phyloP scores from a whole-genome alignment of 2,797 vertebrate species.

The Dendrocincla fuliginosa region DNA sequence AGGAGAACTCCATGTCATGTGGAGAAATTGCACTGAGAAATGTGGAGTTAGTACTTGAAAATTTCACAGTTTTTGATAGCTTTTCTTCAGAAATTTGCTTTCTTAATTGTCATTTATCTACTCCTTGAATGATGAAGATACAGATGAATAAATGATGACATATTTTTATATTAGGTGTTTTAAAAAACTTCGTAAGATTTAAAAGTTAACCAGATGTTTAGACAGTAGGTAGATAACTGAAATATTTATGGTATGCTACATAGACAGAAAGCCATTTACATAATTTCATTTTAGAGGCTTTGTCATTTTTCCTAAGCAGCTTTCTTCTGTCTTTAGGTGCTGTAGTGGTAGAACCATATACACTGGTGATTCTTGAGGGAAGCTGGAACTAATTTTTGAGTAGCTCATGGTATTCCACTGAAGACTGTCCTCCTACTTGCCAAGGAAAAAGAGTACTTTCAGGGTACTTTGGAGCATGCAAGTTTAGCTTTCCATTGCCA shows the following conservation, averaged over 20 bases:
- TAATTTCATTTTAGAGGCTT: neutral
- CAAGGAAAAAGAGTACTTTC: neutral
- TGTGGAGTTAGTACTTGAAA: neutral
- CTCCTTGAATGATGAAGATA: neutral
- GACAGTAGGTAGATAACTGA: neutral
- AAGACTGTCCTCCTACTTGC: neutral
- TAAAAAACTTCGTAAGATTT: neutral
- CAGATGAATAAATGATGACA: neutral
- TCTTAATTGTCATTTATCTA: neutral
- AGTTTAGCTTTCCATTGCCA: neutral
- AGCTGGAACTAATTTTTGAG: neutral
- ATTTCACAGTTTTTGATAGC: neutral
- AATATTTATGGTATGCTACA: neutral
- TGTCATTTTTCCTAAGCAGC: neutral
- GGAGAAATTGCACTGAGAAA: neutral
- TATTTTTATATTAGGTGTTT: neutral
- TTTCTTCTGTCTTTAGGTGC: neutral
- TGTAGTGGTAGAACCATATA: neutral
- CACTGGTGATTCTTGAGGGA: neutral
- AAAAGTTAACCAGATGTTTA: neutral
- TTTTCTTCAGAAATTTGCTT: neutral
- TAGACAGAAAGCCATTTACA: neutral
- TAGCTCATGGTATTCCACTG: neutral
- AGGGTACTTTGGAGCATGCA: neutral
- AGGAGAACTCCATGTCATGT: neutral